Evolutionary conservation across 30 jellyfish, hydroid and myxozoan genomes (phyloP).

Genomic region (Nemopilema nomurai): DNA sequence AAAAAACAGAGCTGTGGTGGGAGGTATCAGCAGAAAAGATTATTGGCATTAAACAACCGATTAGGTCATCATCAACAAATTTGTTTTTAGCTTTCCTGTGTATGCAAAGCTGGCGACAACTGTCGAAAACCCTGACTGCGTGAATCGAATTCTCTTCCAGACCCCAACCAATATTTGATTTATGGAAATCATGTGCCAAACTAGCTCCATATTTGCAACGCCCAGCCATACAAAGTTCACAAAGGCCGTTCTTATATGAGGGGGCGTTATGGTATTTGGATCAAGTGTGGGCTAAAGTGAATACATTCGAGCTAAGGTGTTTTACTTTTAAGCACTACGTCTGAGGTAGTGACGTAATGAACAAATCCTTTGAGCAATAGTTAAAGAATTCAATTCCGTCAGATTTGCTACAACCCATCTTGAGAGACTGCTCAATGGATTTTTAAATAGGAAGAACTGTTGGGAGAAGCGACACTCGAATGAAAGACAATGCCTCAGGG

Average conservation of each 20-base stretch:
- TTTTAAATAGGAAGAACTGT: too few relatives aligned
- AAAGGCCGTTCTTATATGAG: background rate
- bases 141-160: background rate
- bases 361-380: too few relatives aligned
- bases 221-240: background rate
- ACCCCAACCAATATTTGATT: background rate
- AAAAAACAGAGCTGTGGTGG: background rate
- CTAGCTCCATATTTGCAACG: background rate
- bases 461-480: too few relatives aligned
- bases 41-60: background rate
- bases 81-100: background rate
- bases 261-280: background rate
- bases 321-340: too few relatives aligned
- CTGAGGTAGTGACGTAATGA: too few relatives aligned
- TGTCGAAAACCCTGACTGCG: background rate
- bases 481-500: too few relatives aligned
- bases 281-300: background rate
- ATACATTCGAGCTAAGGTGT: too few relatives aligned
- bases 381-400: too few relatives aligned
- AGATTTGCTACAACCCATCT: too few relatives aligned
- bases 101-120: background rate
- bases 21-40: background rate
- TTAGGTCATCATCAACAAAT: background rate
- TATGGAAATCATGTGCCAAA: background rate
- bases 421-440: too few relatives aligned